Conservation (phyloP, 1,140 invertebrate species). For the Wasmannia auropunctata region DNA sequence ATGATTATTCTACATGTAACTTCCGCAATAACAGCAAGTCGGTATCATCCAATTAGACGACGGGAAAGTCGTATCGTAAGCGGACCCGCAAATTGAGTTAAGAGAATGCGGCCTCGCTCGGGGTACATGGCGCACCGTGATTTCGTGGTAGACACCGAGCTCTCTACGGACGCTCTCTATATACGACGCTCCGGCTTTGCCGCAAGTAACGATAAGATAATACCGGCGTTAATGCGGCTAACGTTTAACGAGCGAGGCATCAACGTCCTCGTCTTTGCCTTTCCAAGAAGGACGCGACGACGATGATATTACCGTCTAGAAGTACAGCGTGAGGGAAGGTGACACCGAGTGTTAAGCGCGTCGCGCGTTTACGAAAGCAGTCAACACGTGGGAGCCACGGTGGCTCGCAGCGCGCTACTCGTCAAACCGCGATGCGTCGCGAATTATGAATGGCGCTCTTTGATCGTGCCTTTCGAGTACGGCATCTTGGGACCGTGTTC, state of each 20-base stretch:
- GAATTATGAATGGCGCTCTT: conserved; percentile 76
- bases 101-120: conserved; percentile 52
- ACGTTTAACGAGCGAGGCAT: conserved; percentile 63
- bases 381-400: conserved; percentile 36
- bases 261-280: conserved; percentile 36
- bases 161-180: not conserved
- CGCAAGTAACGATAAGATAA: conserved; percentile 69
- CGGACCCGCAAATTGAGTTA: conserved; percentile 28
- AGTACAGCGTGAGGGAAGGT: not conserved
- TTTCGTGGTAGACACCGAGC: conserved; percentile 18
- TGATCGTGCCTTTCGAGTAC: conserved; percentile 66
- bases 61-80: conserved; percentile 30
- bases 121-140: not conserved
- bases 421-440: conserved; percentile 68
- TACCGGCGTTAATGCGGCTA: conserved; percentile 56
- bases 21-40: conserved; percentile 7
- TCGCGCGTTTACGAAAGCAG: conserved; percentile 58
- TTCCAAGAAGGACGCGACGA: conserved; percentile 24
- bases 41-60: conserved; percentile 28
- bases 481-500: conserved; percentile 25
- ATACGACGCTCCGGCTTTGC: conserved; percentile 9
- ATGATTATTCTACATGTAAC: conserved; percentile 33
- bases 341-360: conserved; percentile 51
- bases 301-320: not conserved
- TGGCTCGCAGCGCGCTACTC: conserved; percentile 1